Evolutionary conservation across 2,113 vertebrate species (phyloP).

Genomic region (Callopanchax toddi): DNA sequence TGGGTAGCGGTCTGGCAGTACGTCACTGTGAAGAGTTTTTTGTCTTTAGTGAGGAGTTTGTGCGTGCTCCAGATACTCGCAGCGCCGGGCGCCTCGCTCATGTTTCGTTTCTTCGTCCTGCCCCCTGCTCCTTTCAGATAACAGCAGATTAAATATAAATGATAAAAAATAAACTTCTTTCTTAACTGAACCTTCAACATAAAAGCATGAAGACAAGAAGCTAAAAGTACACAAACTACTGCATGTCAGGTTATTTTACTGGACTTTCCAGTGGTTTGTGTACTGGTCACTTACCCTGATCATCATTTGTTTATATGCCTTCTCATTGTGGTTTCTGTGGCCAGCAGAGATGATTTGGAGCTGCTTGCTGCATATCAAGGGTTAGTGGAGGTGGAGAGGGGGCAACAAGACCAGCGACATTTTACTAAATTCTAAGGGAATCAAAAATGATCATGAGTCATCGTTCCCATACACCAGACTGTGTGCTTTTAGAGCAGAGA

Average conservation of each 20-base stretch:
- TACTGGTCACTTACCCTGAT: slow-evolving; percentile 6
- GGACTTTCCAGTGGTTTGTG: slow-evolving; percentile 28
- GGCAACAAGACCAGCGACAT: slow-evolving; percentile 2
- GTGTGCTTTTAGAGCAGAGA: slow-evolving; percentile 20
- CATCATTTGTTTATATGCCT: slow-evolving; percentile 33
- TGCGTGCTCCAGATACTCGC: too few relatives aligned
- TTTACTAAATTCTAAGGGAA: slow-evolving; percentile 26
- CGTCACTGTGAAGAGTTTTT: too few relatives aligned
- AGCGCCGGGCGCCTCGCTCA: too few relatives aligned
- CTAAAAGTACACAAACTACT: too few relatives aligned
- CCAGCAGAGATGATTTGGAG: background rate
- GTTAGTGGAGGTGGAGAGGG: slow-evolving; percentile 10
- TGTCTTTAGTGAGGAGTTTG: too few relatives aligned
- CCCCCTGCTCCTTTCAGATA: too few relatives aligned
- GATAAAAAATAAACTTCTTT: too few relatives aligned
- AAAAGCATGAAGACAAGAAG: too few relatives aligned
- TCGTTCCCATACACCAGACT: background rate
- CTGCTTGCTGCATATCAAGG: background rate
- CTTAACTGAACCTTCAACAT: too few relatives aligned
- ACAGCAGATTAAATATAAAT: too few relatives aligned
- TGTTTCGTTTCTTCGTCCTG: too few relatives aligned
- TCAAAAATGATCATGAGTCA: slow-evolving; percentile 28
- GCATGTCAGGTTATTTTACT: slow-evolving; percentile 2
- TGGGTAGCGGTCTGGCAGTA: too few relatives aligned
- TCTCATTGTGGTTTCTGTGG: slow-evolving; percentile 31